Evolutionary conservation across 2,888 invertebrate genomes (phyloP), one percentile per base, ranked within the genome.

Genomic region (Dryobotodes eremita): DNA sequence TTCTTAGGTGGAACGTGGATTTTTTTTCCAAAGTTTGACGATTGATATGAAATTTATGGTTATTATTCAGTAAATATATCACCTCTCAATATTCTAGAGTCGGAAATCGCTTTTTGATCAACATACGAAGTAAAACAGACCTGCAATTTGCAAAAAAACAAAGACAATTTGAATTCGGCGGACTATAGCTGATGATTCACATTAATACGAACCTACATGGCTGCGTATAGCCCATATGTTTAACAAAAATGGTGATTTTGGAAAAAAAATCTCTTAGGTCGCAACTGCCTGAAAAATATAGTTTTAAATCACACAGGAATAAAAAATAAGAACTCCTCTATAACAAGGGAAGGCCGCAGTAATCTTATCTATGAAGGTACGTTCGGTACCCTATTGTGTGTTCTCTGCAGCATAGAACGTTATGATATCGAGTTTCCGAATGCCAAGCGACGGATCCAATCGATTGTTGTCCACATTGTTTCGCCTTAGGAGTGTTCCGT

Each of bases 371-470:
- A 26, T 36, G 4, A n/a, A 17, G 10, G 59, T 46, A 69, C 17
- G 46, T 83, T 53, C 62, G 8, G 31, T 17, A 80, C 50, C 10
- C 76, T 59, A 77, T 80, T 80, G 83, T 80, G 62, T 72, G 61
- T 66, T 66, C 36, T 61, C 53, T 74, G 48, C 55, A 68, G 48
- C 6, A 26, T 65, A 55, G 62, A 75, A 20, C 71, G 70, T 73
- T 80, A 84, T 80, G 75, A 72, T 80, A 86, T 86, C 70, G 50
- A 70, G 84, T 86, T 86, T 15, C 77, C 66, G 71, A 66, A 77
- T 73, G 69, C 46, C 62, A 53, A 66, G 59, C 50, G 48, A 73
- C 50, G 42, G 59, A 71, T 77, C 62, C 77, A 75, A 80, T 86
- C 62, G 73, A 75, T 86, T 75, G 71, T 66, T 23, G 66, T n/a